Evolutionary conservation across 2,888 invertebrate species (phyloP).

Genomic region (Autographa gamma): DNA sequence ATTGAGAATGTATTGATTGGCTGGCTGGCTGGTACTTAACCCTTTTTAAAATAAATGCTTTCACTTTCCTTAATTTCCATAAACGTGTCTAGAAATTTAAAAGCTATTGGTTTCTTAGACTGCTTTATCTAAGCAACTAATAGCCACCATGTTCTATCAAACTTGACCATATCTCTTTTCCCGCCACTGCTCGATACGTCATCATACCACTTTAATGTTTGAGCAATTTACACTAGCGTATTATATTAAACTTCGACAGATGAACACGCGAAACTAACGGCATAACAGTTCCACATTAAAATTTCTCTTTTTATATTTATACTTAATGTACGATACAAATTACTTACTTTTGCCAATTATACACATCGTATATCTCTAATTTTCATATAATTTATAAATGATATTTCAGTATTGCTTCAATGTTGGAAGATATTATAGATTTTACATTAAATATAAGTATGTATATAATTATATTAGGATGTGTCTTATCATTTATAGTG

Average conservation of each 20-base stretch:
- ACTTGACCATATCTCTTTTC: background rate
- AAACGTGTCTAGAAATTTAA: background rate
- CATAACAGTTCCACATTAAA: slow-evolving; percentile 15
- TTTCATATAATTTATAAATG: slow-evolving; percentile 71
- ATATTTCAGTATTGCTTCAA: slow-evolving; percentile 83
- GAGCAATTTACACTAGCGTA: slow-evolving; percentile 55
- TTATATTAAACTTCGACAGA: slow-evolving; percentile 17
- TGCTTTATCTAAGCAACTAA: background rate
- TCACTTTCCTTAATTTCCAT: background rate
- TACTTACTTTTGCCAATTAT: slow-evolving; percentile 46
- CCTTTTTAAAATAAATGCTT: background rate
- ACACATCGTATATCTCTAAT: slow-evolving; percentile 61
- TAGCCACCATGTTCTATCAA: background rate
- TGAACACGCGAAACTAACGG: slow-evolving; percentile 25
- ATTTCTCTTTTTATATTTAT: slow-evolving; percentile 23
- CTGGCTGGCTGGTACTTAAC: background rate
- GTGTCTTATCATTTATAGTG: slow-evolving; percentile 31
- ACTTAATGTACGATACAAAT: slow-evolving; percentile 53
- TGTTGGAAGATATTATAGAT: slow-evolving; percentile 73
- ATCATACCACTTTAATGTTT: slow-evolving; percentile 36
- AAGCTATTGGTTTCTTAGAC: background rate
- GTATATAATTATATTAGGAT: slow-evolving; percentile 47
- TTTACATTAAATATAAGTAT: slow-evolving; percentile 54
- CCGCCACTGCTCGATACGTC: slow-evolving; percentile 2
- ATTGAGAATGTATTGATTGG: too few relatives aligned